phyloP scores from a whole-genome alignment of 2,113 vertebrate genomes.

The Pimephales promelas region DNA sequence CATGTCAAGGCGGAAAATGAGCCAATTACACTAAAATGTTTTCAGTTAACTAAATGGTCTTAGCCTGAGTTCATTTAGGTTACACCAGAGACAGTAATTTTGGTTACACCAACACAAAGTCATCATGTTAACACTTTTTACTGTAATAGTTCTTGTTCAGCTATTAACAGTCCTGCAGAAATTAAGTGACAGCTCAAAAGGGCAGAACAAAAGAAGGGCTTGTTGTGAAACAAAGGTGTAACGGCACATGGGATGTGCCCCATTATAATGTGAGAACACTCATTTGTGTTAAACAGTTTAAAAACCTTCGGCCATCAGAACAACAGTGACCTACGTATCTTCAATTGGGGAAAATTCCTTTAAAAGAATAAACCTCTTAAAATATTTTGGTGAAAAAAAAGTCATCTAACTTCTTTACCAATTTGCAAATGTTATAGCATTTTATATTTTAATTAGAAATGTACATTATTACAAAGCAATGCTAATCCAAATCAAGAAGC shows the following conservation, averaged over 20 bases:
- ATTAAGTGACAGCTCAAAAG: not conserved
- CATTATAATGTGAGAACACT: constrained; percentile 40
- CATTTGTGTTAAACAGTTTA: constrained; percentile 17
- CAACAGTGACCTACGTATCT: constrained; percentile 7
- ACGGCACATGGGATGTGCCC: constrained; percentile 20
- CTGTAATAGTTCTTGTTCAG: not conserved
- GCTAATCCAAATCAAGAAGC: not conserved
- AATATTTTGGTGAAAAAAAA: not conserved
- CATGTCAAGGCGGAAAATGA: not conserved
- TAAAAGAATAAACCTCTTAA: not conserved
- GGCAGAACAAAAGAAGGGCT: constrained; percentile 16
- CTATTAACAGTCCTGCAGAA: constrained; percentile 5
- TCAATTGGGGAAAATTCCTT: not conserved
- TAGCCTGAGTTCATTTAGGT: not conserved
- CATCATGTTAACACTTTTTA: not conserved
- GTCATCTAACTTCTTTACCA: not conserved
- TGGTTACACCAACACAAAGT: not conserved
- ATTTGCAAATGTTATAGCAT: not conserved
- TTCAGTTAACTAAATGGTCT: not conserved
- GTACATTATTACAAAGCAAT: not conserved
- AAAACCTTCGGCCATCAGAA: not conserved
- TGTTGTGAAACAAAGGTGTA: constrained; percentile 5
- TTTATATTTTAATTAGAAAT: not conserved
- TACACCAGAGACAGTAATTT: not conserved
- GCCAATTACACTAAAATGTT: not conserved